Evolutionary conservation across 2,888 invertebrate genomes (phyloP).

Genomic region (Deroplatys truncata): DNA sequence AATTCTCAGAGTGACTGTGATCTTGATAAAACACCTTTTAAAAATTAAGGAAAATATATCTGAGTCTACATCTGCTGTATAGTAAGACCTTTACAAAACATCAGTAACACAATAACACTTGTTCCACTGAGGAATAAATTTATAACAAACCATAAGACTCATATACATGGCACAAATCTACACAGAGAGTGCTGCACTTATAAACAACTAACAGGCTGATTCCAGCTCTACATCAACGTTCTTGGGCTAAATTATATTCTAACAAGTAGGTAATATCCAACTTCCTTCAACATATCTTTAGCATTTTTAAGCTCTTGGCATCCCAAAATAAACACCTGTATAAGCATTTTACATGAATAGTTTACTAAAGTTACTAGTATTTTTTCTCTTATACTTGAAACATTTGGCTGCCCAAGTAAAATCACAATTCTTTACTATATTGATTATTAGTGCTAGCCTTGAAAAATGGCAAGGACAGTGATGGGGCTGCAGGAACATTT

Average conservation of each 20-base stretch:
- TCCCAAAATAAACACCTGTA: neutral
- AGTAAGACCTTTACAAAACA: too few relatives aligned
- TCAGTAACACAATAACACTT: neutral
- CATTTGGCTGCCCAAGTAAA: neutral
- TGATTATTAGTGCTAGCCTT: neutral
- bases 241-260: too few relatives aligned
- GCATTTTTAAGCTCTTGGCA: neutral
- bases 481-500: neutral
- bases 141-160: neutral
- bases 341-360: neutral
- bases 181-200: constrained; percentile 1
- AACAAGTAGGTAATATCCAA: too few relatives aligned
- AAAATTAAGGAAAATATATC: too few relatives aligned
- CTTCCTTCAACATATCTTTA: too few relatives aligned
- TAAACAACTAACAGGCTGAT: neutral
- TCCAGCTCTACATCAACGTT: too few relatives aligned
- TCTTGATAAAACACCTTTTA: too few relatives aligned
- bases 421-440: neutral
- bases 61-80: too few relatives aligned
- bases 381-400: neutral
- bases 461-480: neutral
- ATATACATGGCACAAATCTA: constrained; percentile 9
- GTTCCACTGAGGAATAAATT: neutral
- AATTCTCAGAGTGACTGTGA: too few relatives aligned
- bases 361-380: neutral